A percentile compares a stretch with the other conserved stretches of the same genome.
Conservation (phyloP, 2,113 vertebrate genomes). For the Miniopterus natalensis region DNA sequence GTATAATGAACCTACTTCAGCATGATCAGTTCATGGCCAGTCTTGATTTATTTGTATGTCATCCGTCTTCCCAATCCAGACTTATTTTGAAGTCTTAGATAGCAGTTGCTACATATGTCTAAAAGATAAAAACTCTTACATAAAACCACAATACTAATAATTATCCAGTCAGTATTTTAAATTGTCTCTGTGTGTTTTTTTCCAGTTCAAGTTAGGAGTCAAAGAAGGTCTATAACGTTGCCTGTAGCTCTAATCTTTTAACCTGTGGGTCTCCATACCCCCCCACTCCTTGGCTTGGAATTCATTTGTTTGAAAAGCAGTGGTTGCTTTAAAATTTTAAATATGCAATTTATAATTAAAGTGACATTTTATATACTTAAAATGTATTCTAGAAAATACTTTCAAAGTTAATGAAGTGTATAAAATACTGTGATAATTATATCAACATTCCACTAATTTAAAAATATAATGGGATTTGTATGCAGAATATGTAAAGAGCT, state of each 20-base stretch:
- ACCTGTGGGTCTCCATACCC: not conserved
- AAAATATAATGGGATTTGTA: not conserved
- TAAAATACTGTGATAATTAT: not conserved
- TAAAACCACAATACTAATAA: not conserved
- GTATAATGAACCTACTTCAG: not conserved
- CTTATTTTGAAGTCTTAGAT: slow-evolving; percentile 32
- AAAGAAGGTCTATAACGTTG: not conserved
- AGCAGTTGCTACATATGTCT: not conserved
- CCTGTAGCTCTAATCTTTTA: not conserved
- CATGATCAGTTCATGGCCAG: not conserved
- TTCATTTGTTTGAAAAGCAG: slow-evolving; percentile 16
- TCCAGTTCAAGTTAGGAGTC: not conserved
- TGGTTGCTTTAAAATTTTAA: not conserved
- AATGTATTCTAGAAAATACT: slow-evolving; percentile 44
- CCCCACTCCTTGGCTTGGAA: not conserved
- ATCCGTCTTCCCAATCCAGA: not conserved
- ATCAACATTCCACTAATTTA: slow-evolving; percentile 2
- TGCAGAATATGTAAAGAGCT: not conserved
- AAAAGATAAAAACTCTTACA: not conserved
- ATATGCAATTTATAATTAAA: slow-evolving; percentile 52
- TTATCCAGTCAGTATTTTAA: not conserved
- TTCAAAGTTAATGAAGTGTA: slow-evolving; percentile 39
- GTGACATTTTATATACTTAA: slow-evolving; percentile 45
- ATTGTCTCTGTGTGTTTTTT: not conserved
- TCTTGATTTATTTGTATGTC: not conserved